Evolutionary conservation across 2,888 invertebrate genomes (phyloP).

Genomic region (Mantis religiosa): DNA sequence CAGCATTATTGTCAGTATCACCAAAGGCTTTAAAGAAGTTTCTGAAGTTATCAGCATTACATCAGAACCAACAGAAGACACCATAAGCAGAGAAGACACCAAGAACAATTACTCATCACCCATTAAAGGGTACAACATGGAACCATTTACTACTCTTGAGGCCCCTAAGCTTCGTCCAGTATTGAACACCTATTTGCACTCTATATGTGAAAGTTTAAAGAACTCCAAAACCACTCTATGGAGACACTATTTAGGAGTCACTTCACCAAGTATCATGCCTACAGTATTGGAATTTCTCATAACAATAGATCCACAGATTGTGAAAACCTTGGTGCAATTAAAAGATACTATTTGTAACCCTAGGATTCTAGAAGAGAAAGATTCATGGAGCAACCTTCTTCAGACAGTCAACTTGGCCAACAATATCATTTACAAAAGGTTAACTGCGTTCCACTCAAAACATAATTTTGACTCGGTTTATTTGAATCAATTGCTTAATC

Average conservation of each 20-base stretch:
- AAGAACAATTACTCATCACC: background rate
- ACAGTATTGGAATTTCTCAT: background rate
- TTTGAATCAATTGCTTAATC: background rate
- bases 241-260: background rate
- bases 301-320: background rate
- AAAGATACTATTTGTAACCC: background rate
- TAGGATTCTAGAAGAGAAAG: background rate
- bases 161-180: background rate
- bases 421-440: background rate
- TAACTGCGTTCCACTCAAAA: background rate
- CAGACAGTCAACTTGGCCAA: background rate
- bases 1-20: background rate
- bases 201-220: background rate
- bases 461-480: background rate
- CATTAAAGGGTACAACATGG: background rate
- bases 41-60: background rate
- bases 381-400: background rate
- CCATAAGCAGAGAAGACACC: background rate
- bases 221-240: background rate
- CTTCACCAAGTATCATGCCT: background rate
- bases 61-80: background rate
- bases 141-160: background rate
- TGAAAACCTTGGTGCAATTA: background rate
- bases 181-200: background rate
- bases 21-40: background rate